Evolutionary conservation across 2,888 invertebrate genomes (phyloP).

Genomic region (Pyrgus malvae): DNA sequence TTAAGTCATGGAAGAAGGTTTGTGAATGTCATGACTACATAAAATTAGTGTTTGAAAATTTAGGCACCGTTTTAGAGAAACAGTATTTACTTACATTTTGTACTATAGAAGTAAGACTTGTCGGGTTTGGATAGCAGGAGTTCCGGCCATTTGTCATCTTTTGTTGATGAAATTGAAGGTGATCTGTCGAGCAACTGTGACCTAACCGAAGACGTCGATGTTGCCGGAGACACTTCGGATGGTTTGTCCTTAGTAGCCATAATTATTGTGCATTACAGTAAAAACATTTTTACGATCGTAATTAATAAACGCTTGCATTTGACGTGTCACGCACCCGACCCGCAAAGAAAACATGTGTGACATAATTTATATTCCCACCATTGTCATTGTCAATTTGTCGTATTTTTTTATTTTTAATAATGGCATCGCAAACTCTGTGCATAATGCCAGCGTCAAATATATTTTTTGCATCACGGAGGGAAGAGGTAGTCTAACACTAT

Average conservation of each 20-base stretch:
- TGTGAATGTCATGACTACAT: no score
- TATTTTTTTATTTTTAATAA: no score
- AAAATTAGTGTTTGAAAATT: no score
- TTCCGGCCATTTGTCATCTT: slow-evolving; percentile 77
- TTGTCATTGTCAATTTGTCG: not conserved
- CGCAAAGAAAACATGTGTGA: not conserved
- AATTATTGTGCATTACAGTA: slow-evolving; percentile 34
- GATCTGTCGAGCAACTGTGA: slow-evolving; percentile 63
- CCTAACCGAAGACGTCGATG: slow-evolving; percentile 61
- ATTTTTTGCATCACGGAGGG: no score
- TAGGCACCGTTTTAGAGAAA: not conserved
- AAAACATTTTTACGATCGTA: slow-evolving; percentile 6
- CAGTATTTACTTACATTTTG: slow-evolving; percentile 62
- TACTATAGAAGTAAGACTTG: slow-evolving; percentile 67
- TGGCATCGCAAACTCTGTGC: no score
- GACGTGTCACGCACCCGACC: slow-evolving; percentile 6
- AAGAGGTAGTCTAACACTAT: no score
- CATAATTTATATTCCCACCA: not conserved
- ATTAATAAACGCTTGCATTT: not conserved
- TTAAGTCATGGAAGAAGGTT: no score
- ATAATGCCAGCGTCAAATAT: no score
- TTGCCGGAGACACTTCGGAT: slow-evolving; percentile 56
- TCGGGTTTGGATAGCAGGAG: slow-evolving; percentile 69
- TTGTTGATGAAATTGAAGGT: slow-evolving; percentile 62
- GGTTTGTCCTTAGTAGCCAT: slow-evolving; percentile 67